phyloP scores from a whole-genome alignment of 2,888 invertebrate genomes.

The Meganola albula region DNA sequence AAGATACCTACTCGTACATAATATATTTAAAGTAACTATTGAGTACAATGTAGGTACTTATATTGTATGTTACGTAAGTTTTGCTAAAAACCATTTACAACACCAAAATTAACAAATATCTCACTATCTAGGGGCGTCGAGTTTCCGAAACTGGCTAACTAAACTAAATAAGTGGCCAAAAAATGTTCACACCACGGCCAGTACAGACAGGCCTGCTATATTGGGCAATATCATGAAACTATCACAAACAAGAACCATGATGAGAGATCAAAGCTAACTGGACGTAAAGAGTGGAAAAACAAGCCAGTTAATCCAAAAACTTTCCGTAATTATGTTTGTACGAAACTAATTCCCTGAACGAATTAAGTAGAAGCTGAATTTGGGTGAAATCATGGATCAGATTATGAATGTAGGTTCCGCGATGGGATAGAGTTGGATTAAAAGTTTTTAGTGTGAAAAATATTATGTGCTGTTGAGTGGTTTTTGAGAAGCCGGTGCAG shows the following conservation, averaged over 20 bases:
- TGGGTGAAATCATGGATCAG: conserved; percentile 55
- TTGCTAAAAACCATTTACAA: conserved; percentile 45
- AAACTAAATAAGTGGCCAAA: conserved; percentile 72
- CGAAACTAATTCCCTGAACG: conserved; percentile 69
- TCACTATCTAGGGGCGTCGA: conserved; percentile 62
- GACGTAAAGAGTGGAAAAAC: conserved; percentile 60
- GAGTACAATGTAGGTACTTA: no score
- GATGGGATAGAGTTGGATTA: conserved; percentile 14
- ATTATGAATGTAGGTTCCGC: conserved; percentile 45
- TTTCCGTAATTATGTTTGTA: conserved; percentile 71
- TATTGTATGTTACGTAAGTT: no score
- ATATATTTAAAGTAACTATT: no score
- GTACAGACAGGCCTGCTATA: conserved; percentile 33
- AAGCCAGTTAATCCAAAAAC: conserved; percentile 69
- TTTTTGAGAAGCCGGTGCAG: no score
- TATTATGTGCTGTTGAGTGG: no score
- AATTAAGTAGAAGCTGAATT: conserved; percentile 61
- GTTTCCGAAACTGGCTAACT: conserved; percentile 60
- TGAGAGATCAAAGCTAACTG: conserved; percentile 33
- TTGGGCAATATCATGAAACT: background rate
- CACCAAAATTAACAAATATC: conserved; percentile 71
- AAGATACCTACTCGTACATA: no score
- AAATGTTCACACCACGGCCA: conserved; percentile 52
- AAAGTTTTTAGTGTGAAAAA: no score
- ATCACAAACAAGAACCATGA: conserved; percentile 20